A percentile compares a stretch with the other conserved stretches of the same genome.
These are phyloP conservation scores for Meandrina meandrites DNA, from an alignment of 92 coral and sea anemone species.

Conservation along the genomic window DNA sequence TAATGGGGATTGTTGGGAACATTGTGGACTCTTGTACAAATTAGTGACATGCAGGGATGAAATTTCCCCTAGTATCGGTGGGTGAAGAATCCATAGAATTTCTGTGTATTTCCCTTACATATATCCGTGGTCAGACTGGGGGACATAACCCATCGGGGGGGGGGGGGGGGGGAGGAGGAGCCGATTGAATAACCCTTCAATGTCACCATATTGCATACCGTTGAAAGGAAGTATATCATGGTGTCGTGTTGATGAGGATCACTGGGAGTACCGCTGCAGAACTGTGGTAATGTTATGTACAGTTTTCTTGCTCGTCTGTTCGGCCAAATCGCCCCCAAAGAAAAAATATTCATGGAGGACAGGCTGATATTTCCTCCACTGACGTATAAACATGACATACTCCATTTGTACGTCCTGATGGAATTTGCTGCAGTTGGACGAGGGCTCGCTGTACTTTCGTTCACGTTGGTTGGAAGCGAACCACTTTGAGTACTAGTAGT, in stretches of 20 bases:
- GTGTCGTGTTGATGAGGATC: not conserved
- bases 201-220: too few relatives aligned
- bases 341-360: slow-evolving; percentile 24
- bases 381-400: slow-evolving; percentile 42
- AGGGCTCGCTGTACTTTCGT: not conserved
- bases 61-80: too few relatives aligned
- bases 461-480: not conserved
- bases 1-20: too few relatives aligned
- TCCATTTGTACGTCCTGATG: slow-evolving; percentile 38
- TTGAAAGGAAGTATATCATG: slow-evolving; percentile 40
- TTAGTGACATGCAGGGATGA: too few relatives aligned
- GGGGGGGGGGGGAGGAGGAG: too few relatives aligned
- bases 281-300: slow-evolving; percentile 36
- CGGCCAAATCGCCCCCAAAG: slow-evolving; percentile 49
- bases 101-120: too few relatives aligned
- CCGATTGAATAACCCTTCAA: too few relatives aligned
- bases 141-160: too few relatives aligned
- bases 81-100: too few relatives aligned
- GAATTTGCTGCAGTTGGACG: not conserved
- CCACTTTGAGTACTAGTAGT: not conserved
- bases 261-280: slow-evolving; percentile 28
- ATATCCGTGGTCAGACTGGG: too few relatives aligned
- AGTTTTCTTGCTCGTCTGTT: slow-evolving; percentile 40
- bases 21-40: too few relatives aligned
- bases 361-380: slow-evolving; percentile 26